These are phyloP conservation scores for Pocillopora verrucosa DNA, from an alignment of 64 coral and sea anemone species.

Conservation along the genomic window DNA sequence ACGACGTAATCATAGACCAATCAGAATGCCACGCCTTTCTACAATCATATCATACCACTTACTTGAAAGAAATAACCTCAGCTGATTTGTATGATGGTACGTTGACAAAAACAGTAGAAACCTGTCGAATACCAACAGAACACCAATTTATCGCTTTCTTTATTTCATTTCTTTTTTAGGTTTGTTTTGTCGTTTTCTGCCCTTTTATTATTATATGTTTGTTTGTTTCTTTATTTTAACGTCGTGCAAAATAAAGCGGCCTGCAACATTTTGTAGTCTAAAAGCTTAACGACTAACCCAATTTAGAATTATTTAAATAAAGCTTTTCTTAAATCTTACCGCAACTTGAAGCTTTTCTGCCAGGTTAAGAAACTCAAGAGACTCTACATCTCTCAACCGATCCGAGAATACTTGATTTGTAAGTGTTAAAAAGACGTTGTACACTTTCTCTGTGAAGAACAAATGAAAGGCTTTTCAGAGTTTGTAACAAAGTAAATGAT, in stretches of 20 bases:
- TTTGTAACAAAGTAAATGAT: neutral
- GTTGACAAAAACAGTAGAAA: conserved; percentile 50
- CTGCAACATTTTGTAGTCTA: too few species aligned
- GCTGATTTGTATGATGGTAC: conserved; percentile 64
- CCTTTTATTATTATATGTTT: too few species aligned
- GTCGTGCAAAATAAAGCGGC: too few species aligned
- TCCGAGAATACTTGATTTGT: conserved; percentile 68
- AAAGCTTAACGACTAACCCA: neutral
- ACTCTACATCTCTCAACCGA: conserved; percentile 76
- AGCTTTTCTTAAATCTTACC: conserved; percentile 45
- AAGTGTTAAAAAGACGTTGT: conserved; percentile 74
- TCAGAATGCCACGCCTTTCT: too few species aligned
- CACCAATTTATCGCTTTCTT: too few species aligned
- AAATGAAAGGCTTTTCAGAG: neutral
- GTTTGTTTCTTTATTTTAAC: too few species aligned
- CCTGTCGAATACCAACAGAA: neutral
- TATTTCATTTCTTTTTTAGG: too few species aligned
- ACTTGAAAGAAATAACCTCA: conserved; percentile 83
- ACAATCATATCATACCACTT: neutral
- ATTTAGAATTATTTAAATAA: neutral
- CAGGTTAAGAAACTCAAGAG: conserved; percentile 95
- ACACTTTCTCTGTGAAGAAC: conserved; percentile 50
- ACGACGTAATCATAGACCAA: too few species aligned
- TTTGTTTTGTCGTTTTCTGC: too few species aligned
- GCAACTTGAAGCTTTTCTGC: conserved; percentile 90